Evolutionary conservation across 2,797 vertebrate genomes (phyloP), one percentile per base, ranked within the genome.

Genomic region (Jordanella pulchra): DNA sequence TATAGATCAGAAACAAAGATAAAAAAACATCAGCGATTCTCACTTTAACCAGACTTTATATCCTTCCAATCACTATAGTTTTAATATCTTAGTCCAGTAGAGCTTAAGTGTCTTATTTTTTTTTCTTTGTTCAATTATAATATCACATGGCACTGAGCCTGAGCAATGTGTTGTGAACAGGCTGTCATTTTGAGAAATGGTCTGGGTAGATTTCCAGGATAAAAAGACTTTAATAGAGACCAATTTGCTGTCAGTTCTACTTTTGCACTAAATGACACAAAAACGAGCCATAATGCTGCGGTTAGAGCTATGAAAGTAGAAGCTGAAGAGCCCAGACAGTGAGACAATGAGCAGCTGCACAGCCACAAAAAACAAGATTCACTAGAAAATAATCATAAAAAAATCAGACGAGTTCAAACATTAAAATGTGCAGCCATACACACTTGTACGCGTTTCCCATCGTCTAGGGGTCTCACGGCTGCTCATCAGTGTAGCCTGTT

Each of bases 401-500:
- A 39, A 35, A 61, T 14, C 21, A 12, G 21, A 61, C 60, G 4
- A 23, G 61, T 21, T 28, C 10, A 48, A 45, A 69, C 71, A 55
- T 13, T 4, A 64, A 68, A 56, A 76, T 53, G 48, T 67, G 72
- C 66, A 35, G 27, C 25, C 51, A 23, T 27, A 65, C 15, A 30
- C 44, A 74, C 21, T 15, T 32, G 4, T 56, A 27, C 51, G 42
- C 32, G 3, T 70, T n/a, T 69, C 60, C 50, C 17, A 56, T 69
- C 35, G 76, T 81, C 78, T 75, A 72, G 74, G 76, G 73, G 82
- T 68, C 72, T 78, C 67, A 27, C 80, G 78, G 69, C 77, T 85
- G 84, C 70, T 71, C 54, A 27, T 63, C 73, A 44, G 66, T 84
- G 76, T 74, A 85, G 85, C 77, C 83, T 81, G 91, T 93, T 92